Evolutionary conservation across 2,113 vertebrate genomes (phyloP), one percentile per base, ranked within the genome.

Genomic region (Trematomus loennbergii): DNA sequence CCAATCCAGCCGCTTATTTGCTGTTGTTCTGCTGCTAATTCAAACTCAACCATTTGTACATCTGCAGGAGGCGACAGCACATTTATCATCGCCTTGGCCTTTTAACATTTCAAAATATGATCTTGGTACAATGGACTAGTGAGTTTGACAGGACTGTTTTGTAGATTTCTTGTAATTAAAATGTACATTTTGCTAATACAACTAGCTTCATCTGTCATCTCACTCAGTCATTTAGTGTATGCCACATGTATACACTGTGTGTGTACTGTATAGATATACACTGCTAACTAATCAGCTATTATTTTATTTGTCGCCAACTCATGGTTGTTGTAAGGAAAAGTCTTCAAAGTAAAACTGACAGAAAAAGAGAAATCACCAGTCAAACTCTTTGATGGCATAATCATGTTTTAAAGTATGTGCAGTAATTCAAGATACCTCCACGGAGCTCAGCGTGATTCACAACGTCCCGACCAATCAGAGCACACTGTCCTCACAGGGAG

Each of bases 231-330:
- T 33, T 17, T 11, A 53, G 4, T 53, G 0, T 9, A 40, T 18
- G 15, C 43, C 49, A 52, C 60, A 25, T 71, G 49, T 25, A 36
- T 53, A 69, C 54, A n/a, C 25, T 61, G 46, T 61, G 17, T 72
- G 12, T 72, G 22, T 72, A 1, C 1, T 55, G 0, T 63, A 8
- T 45, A 3, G 8, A 20, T 0, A 50, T 17, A 49, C 25, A 48
- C 18, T 71, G 3, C 54, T 29, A 18, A 10, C 63, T 12, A 16
- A 8, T 13, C 25, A 63, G 61, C 40, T 15, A 12, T 29, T 15
- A 8, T 12, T 54, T 68, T 48, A 1, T 29, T 71, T 20, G 6
- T 68, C 3, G 12, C 36, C 3, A 67, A 15, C 7, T 43, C 48
- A 12, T 43, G 59, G 13, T 60, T n/a, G 22, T 13, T 29, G 17